Evolutionary conservation across 2,113 vertebrate species (phyloP).

Genomic region (Cyphomyrus discorhynchus): DNA sequence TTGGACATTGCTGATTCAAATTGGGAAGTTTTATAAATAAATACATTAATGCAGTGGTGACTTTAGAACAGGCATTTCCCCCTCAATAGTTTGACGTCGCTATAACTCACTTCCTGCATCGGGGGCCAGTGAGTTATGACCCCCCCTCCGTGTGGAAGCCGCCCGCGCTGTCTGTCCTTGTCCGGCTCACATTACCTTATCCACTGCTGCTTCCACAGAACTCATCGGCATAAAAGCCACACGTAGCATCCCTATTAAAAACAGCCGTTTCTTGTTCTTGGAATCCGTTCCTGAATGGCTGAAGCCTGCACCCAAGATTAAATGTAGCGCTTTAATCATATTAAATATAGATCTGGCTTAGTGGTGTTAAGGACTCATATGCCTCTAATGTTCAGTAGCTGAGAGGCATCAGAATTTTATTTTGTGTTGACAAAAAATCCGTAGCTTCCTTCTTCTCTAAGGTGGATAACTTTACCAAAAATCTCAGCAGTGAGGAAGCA

Average conservation of each 20-base stretch:
- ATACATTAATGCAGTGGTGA: constrained; percentile 33
- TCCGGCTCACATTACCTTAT: constrained; percentile 6
- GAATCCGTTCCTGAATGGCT: not conserved
- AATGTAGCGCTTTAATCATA: not conserved
- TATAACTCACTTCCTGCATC: constrained; percentile 63
- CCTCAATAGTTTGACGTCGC: constrained; percentile 57
- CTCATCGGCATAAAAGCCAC: not conserved
- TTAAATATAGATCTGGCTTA: not conserved
- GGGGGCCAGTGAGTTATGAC: constrained; percentile 63
- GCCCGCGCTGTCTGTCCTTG: constrained; percentile 18
- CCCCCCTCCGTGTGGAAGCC: constrained; percentile 43
- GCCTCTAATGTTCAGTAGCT: not conserved
- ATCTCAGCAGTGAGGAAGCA: constrained; percentile 12
- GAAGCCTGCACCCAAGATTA: not conserved
- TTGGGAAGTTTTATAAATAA: constrained; percentile 61
- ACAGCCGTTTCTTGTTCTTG: not conserved
- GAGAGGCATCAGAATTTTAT: not conserved
- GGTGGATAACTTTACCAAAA: constrained; percentile 22
- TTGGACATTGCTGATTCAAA: constrained; percentile 58
- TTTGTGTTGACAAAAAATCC: not conserved
- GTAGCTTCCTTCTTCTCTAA: not conserved
- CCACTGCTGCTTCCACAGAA: not conserved
- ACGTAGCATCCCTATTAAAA: not conserved
- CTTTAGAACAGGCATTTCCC: constrained; percentile 38
- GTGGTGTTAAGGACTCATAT: not conserved